These are phyloP conservation scores for Kryptolebias marmoratus DNA, from an alignment of 2,113 vertebrate genomes.

Conservation along the genomic window DNA sequence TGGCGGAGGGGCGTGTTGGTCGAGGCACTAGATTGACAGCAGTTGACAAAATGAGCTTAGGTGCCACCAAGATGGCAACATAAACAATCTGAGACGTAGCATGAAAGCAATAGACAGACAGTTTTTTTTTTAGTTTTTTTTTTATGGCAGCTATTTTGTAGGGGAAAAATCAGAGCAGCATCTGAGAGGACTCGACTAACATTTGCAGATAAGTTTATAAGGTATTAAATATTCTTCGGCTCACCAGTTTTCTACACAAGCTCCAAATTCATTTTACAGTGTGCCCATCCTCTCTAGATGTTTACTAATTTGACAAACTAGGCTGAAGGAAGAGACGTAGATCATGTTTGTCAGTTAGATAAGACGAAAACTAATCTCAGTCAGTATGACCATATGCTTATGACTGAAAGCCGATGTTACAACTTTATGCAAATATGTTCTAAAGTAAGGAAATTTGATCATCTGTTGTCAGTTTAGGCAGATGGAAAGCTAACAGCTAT, in stretches of 20 bases:
- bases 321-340: not conserved
- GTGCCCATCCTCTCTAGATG: not conserved
- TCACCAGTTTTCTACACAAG: slow-evolving; percentile 1
- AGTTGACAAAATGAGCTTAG: slow-evolving; percentile 10
- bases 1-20: not conserved
- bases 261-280: slow-evolving; percentile 10
- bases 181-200: not conserved
- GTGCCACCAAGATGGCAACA: not conserved
- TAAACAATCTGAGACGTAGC: slow-evolving; percentile 9
- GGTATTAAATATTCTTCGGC: not conserved
- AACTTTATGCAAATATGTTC: not conserved
- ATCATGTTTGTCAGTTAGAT: slow-evolving; percentile 1
- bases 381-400: not conserved
- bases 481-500: not conserved
- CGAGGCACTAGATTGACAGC: slow-evolving; percentile 12
- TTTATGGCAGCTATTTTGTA: not conserved
- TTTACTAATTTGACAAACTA: slow-evolving; percentile 4
- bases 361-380: slow-evolving; percentile 7
- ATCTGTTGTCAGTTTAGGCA: not conserved
- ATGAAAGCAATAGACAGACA: not conserved
- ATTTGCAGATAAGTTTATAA: slow-evolving; percentile 13
- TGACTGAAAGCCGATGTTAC: not conserved
- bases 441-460: slow-evolving; percentile 3
- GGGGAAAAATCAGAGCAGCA: slow-evolving; percentile 10
- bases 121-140: not conserved